Conservation (phyloP, 2,113 vertebrate genomes). For the Capreolus pygargus region DNA sequence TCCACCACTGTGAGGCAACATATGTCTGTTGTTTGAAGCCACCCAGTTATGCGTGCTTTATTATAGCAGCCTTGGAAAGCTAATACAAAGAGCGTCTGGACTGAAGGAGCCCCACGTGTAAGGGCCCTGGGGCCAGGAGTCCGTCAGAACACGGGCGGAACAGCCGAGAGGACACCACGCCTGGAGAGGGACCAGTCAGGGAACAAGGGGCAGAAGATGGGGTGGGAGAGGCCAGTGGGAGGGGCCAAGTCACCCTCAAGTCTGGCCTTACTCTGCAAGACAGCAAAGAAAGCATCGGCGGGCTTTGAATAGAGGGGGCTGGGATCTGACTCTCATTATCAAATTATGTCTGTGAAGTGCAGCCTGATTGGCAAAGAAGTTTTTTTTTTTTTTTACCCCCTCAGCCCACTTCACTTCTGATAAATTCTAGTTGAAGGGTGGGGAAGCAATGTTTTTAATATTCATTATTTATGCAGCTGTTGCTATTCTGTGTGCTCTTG, state of each 20-base stretch:
- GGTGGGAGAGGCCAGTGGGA: rapidly evolving
- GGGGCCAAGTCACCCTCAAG: neutral
- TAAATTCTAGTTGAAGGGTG: neutral
- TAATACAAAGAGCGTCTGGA: neutral
- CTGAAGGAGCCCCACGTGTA: rapidly evolving
- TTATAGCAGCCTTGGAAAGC: neutral
- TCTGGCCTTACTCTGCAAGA: neutral
- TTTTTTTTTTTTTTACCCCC: neutral
- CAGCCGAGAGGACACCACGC: neutral
- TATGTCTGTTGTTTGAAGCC: neutral
- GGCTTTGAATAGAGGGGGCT: neutral
- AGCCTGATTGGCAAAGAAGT: constrained; percentile 33
- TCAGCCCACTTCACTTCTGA: constrained; percentile 36
- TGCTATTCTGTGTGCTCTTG: neutral
- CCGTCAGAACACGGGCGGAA: rapidly evolving
- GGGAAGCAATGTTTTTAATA: neutral
- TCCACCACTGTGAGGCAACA: neutral
- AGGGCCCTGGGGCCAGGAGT: neutral
- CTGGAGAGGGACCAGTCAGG: neutral
- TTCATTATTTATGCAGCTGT: neutral
- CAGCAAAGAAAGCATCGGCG: neutral
- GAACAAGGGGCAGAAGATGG: neutral
- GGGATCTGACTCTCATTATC: neutral
- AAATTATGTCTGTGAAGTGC: constrained; percentile 19
- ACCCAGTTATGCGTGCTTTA: neutral